phyloP scores from a whole-genome alignment of 2,888 invertebrate species.

The Cantharis flavilabris region DNA sequence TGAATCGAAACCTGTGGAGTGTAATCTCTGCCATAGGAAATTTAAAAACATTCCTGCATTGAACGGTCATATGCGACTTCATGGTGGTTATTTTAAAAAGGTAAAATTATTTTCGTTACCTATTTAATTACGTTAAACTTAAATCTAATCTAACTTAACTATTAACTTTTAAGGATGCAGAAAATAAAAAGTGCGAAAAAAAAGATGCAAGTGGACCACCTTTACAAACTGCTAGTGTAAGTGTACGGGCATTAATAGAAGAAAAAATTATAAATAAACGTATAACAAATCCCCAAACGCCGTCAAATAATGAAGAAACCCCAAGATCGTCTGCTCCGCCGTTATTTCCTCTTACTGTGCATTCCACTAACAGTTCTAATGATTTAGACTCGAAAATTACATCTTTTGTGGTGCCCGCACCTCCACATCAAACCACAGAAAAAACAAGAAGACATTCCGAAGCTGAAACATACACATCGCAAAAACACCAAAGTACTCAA shows the following conservation, averaged over 20 bases:
- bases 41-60: slow-evolving; percentile 98
- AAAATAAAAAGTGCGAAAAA: slow-evolving; percentile 84
- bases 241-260: slow-evolving; percentile 87
- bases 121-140: not conserved
- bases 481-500: slow-evolving; percentile 58
- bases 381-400: slow-evolving; percentile 54
- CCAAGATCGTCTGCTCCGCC: slow-evolving; percentile 52
- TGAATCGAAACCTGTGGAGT: slow-evolving; percentile 88
- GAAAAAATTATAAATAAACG: slow-evolving; percentile 92
- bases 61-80: slow-evolving; percentile 97
- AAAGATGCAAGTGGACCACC: slow-evolving; percentile 83
- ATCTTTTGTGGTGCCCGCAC: slow-evolving; percentile 64
- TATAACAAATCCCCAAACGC: slow-evolving; percentile 55
- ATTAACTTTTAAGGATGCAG: slow-evolving; percentile 67
- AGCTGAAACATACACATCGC: slow-evolving; percentile 59
- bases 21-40: slow-evolving; percentile 91
- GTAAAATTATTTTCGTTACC: slow-evolving; percentile 53
- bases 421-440: slow-evolving; percentile 55
- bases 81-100: slow-evolving; percentile 97
- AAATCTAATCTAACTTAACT: not conserved
- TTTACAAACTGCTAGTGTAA: slow-evolving; percentile 89
- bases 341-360: slow-evolving; percentile 54
- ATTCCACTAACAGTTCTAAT: slow-evolving; percentile 52
- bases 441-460: slow-evolving; percentile 63
- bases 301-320: slow-evolving; percentile 33